These are phyloP conservation scores for Anisognathus igniventris DNA, from an alignment of 2,797 vertebrate species.

Conservation along the genomic window DNA sequence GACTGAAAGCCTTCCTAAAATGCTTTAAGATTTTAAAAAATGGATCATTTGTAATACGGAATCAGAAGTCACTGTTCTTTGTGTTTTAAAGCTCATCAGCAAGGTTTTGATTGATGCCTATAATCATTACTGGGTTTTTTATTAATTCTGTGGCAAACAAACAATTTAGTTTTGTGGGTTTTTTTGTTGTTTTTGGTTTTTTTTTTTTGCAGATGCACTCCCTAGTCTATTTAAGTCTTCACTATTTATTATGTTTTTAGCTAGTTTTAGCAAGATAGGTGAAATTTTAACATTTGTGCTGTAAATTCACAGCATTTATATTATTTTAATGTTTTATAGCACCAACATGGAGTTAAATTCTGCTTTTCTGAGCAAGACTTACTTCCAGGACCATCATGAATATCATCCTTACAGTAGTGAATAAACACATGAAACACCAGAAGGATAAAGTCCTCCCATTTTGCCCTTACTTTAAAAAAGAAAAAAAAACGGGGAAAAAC, in stretches of 20 bases:
- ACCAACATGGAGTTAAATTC: not conserved
- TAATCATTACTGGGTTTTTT: not conserved
- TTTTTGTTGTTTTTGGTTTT: not conserved
- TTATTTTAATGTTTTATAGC: not conserved
- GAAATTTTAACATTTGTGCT: not conserved
- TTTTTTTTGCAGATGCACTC: not conserved
- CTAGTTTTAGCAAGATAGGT: not conserved
- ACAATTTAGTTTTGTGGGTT: not conserved
- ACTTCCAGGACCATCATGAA: not conserved
- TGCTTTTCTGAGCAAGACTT: not conserved
- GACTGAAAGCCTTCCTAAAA: not conserved
- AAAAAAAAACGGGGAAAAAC: fast-evolving
- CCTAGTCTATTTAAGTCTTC: not conserved
- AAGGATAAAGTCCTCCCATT: not conserved
- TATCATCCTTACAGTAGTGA: not conserved
- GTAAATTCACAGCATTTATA: not conserved
- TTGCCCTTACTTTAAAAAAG: not conserved
- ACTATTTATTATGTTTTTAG: not conserved
- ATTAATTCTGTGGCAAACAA: not conserved
- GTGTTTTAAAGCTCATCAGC: not conserved
- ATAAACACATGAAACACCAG: not conserved
- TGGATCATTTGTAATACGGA: not conserved
- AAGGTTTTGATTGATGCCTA: not conserved
- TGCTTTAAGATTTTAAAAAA: not conserved
- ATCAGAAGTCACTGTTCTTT: not conserved